Evolutionary conservation across 1,140 invertebrate species (phyloP).

Genomic region (Cotesia glomerata): DNA sequence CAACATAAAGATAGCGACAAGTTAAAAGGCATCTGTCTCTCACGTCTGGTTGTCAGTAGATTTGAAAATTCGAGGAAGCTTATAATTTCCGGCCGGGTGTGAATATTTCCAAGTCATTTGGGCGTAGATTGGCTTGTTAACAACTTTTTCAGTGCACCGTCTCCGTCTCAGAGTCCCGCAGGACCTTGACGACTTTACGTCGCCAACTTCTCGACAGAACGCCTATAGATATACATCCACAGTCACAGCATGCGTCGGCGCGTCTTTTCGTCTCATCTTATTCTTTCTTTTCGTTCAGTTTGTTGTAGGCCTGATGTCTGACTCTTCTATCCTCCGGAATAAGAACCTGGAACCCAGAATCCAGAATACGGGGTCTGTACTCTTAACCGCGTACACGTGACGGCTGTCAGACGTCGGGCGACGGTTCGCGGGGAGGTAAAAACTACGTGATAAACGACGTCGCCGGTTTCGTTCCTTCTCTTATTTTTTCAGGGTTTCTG

Average conservation of each 20-base stretch:
- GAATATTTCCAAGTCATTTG: constrained; percentile 41
- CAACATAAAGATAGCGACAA: no score
- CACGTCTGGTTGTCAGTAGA: background rate
- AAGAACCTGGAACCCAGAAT: background rate
- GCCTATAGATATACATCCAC: background rate
- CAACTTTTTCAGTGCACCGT: constrained; percentile 37
- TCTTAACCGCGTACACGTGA: constrained; percentile 29
- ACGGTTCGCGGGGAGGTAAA: constrained; percentile 7
- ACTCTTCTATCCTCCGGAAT: background rate
- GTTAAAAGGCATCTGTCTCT: background rate
- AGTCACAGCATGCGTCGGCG: constrained; percentile 7
- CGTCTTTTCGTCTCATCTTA: background rate
- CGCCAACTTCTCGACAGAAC: background rate
- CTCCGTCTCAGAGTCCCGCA: constrained; percentile 11
- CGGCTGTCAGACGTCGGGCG: constrained; percentile 38
- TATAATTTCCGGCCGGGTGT: constrained; percentile 29
- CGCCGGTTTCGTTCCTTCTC: background rate
- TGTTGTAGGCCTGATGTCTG: background rate
- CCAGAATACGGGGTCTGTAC: background rate
- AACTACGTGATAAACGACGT: constrained; percentile 22
- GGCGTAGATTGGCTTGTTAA: constrained; percentile 44
- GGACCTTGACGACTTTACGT: constrained; percentile 7
- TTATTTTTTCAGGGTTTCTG: background rate
- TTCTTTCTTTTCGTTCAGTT: background rate
- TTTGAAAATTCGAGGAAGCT: constrained; percentile 27